These are phyloP conservation scores for Ephestia elutella DNA, from an alignment of 1,140 invertebrate genomes.

Conservation along the genomic window DNA sequence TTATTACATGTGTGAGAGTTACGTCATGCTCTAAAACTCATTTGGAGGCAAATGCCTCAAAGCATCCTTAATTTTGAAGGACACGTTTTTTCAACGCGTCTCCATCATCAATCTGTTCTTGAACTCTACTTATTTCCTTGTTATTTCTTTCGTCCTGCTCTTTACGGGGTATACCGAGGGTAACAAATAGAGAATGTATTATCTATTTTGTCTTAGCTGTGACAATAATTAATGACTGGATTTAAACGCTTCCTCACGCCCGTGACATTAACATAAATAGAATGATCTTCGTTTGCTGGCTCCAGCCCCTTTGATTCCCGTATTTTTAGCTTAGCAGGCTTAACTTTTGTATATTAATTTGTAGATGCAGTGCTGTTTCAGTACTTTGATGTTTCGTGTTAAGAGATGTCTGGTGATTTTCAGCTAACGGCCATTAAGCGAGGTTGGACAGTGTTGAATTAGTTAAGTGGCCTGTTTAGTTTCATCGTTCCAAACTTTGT, in stretches of 20 bases:
- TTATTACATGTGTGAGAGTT: constrained; percentile 42
- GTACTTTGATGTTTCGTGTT: constrained; percentile 69
- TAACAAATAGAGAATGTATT: constrained; percentile 69
- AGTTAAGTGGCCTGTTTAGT: constrained; percentile 25
- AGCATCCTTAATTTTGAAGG: constrained; percentile 56
- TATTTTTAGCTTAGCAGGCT: constrained; percentile 66
- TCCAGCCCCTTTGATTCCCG: constrained; percentile 67
- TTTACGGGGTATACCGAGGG: constrained; percentile 51
- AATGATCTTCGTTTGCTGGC: constrained; percentile 64
- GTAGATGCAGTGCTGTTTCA: constrained; percentile 48
- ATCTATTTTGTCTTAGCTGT: constrained; percentile 71
- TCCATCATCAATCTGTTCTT: constrained; percentile 63
- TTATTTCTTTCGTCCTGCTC: constrained; percentile 65
- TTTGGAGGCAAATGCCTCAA: constrained; percentile 47
- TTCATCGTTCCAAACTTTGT: constrained; percentile 2
- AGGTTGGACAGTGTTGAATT: constrained; percentile 24
- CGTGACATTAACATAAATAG: constrained; percentile 74
- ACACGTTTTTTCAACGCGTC: constrained; percentile 58
- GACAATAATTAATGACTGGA: constrained; percentile 74
- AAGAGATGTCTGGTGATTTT: constrained; percentile 65
- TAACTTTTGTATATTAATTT: constrained; percentile 71
- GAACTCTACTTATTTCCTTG: constrained; percentile 60
- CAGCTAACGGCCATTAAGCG: constrained; percentile 37
- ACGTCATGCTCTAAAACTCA: constrained; percentile 54
- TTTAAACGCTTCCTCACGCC: constrained; percentile 74